Conservation (phyloP, 2,888 invertebrate species). For the Drosophila greeni region DNA sequence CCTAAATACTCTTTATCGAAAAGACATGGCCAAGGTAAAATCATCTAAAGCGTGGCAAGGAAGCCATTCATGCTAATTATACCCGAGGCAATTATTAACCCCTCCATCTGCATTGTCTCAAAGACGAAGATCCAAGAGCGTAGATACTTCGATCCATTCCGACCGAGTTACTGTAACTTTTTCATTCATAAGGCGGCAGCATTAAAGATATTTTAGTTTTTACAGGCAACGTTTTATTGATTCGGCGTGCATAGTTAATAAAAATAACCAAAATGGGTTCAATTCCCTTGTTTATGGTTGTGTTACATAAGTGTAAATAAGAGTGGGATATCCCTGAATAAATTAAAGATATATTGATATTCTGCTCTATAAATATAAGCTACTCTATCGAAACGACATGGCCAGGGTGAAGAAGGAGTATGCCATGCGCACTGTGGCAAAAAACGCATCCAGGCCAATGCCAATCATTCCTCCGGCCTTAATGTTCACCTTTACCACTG, state of each 20-base stretch:
- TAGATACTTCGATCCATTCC: too few species aligned
- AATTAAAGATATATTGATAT: background rate
- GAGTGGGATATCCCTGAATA: background rate
- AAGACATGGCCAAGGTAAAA: too few species aligned
- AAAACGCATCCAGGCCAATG: constrained; percentile 38
- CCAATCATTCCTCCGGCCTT: constrained; percentile 37
- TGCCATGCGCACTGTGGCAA: constrained; percentile 32
- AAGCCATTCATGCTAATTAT: too few species aligned
- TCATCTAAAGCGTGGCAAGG: too few species aligned
- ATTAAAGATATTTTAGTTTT: background rate
- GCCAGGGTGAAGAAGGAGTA: constrained; percentile 36
- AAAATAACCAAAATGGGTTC: too few species aligned
- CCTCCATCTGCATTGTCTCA: too few species aligned
- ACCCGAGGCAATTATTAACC: too few species aligned
- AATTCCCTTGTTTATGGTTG: constrained; percentile 1
- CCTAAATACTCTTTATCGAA: too few species aligned
- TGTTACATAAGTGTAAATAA: constrained; percentile 1
- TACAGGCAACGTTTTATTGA: constrained; percentile 9
- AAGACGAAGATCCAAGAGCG: too few species aligned
- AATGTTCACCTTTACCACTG: constrained; percentile 18
- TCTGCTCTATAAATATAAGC: background rate
- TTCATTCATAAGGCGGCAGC: background rate
- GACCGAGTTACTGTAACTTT: too few species aligned
- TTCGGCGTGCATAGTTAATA: background rate
- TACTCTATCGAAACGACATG: constrained; percentile 16